Evolutionary conservation across 1,140 invertebrate species (phyloP), one percentile per base, ranked within the genome.

Genomic region (Pogonomyrmex californicus): DNA sequence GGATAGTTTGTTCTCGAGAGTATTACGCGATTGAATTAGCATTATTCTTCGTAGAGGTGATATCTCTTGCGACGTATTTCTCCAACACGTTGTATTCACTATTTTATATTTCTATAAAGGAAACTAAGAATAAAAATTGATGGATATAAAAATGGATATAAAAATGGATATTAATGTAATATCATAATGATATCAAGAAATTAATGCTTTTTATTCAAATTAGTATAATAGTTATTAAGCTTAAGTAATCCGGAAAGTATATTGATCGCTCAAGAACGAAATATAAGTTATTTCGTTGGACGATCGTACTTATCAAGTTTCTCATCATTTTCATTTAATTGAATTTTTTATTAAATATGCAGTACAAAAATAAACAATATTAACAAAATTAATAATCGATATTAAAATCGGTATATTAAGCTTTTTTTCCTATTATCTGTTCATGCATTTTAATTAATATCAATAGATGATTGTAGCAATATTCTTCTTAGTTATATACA

Each of bases 221-320:
- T 79, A 51, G 12, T 51, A 63, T 79, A 51, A 14, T 51, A 63
- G 14, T 12, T 38, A 79, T 51, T 38, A 66, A 79, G n/a, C 33
- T 49, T 79, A 66, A 66, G 5, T 79, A 23, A 7, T 44, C 23
- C 0, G 10, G 1, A 33, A 66, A 51, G n/a, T 38, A 79, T 79
- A 79, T 79, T 58, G 76, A 79, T 79, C 62, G 12, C 12, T 66
- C 33, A 17, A 23, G 30, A 78, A 49, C 1, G 30, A 51, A 66
- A 17, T 30, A n/a, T n/a, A 51, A 79, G 30, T 44, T 62, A 51
- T 17, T 41, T 33, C 4, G 12, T 23, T 14, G 7, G 4, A 12
- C 14, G n/a, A 41, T 63, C 30, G 4, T 65, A 23, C 6, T 33
- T 78, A 3, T 63, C 38, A 36, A 38, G 23, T 38, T 38, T 79